Conservation (phyloP, 1,140 invertebrate genomes). For the Lerema accius region DNA sequence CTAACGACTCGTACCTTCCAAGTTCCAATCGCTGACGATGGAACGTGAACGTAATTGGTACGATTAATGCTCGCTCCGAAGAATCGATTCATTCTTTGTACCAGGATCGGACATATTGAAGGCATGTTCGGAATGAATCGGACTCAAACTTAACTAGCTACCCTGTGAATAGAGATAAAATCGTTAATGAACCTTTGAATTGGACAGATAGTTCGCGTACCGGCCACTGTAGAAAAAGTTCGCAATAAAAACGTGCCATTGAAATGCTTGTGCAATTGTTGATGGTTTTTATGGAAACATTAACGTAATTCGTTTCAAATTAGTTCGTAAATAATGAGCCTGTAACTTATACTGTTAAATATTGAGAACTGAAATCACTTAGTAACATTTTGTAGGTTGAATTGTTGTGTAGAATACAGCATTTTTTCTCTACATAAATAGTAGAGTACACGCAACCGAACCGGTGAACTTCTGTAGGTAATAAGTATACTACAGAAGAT, state of each 20-base stretch:
- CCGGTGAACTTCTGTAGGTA: no score
- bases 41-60: slow-evolving; percentile 66
- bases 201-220: slow-evolving; percentile 28
- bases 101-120: slow-evolving; percentile 61
- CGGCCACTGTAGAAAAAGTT: slow-evolving; percentile 14
- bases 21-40: slow-evolving; percentile 36
- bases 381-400: no score
- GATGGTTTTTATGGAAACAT: slow-evolving; percentile 19
- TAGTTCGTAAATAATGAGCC: slow-evolving; percentile 17
- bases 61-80: slow-evolving; percentile 64
- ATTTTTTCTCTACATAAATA: no score
- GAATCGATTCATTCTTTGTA: slow-evolving; percentile 70
- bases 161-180: slow-evolving; percentile 52
- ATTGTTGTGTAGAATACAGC: no score
- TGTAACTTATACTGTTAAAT: slow-evolving; percentile 15
- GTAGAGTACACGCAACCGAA: no score
- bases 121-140: slow-evolving; percentile 59
- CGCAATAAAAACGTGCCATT: slow-evolving; percentile 3
- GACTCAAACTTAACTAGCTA: slow-evolving; percentile 50
- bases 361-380: no score
- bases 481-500: no score
- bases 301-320: slow-evolving; percentile 28
- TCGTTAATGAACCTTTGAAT: slow-evolving; percentile 50
- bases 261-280: slow-evolving; percentile 20
- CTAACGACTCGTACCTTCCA: slow-evolving; percentile 43